Conservation (phyloP, 1,140 invertebrate species). For the Chironomus striatipennis region DNA sequence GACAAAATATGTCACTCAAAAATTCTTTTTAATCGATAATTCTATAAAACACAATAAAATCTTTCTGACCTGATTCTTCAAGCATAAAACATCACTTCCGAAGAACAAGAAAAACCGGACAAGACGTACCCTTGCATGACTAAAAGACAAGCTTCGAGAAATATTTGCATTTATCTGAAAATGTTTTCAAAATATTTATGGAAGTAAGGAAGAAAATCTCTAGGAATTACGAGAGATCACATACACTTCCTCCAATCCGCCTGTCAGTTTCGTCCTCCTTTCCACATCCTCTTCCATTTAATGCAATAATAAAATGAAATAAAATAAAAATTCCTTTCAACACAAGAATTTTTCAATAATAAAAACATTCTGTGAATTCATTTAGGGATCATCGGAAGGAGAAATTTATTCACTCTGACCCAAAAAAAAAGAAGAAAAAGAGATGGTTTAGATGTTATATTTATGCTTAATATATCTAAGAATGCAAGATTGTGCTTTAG, state of each 20-base stretch:
- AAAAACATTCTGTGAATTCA: constrained; percentile 14
- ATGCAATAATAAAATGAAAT: neutral
- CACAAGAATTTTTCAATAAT: constrained; percentile 11
- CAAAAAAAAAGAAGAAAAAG: constrained; percentile 6
- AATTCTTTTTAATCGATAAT: too few species aligned
- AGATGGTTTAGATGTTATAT: constrained; percentile 5
- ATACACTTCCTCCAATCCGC: neutral
- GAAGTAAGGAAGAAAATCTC: neutral
- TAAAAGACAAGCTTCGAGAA: neutral
- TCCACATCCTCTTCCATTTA: neutral
- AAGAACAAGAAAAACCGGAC: too few species aligned
- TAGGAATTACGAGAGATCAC: neutral
- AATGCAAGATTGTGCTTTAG: neutral
- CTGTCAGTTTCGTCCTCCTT: neutral
- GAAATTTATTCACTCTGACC: constrained; percentile 2
- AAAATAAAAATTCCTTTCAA: neutral
- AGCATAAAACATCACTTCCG: too few species aligned
- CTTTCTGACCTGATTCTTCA: too few species aligned
- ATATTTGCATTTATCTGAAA: neutral
- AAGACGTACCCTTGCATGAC: neutral
- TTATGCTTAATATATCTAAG: neutral
- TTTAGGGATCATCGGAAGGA: neutral
- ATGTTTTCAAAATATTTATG: neutral
- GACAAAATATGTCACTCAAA: too few species aligned
- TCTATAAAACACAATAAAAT: too few species aligned